Evolutionary conservation across 35 echinoderm and acorn worm species (phyloP).

Genomic region (Chiridota heheva): DNA sequence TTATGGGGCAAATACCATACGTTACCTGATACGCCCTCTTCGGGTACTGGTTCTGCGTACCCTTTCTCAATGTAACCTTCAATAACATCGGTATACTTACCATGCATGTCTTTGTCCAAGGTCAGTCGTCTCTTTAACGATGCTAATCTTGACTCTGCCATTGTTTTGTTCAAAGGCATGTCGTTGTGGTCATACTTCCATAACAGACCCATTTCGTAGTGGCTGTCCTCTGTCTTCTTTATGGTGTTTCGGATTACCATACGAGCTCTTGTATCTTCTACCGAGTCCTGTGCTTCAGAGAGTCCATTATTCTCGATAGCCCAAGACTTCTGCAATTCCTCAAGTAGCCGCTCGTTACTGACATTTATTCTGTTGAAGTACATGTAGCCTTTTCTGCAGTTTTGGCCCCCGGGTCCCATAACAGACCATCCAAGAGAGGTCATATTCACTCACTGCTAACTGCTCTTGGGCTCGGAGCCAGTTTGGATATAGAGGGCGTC

Average conservation of each 20-base stretch:
- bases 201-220: conserved; percentile 48
- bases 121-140: conserved; percentile 13
- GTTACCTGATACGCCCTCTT: neutral
- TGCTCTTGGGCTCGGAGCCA: too few relatives aligned
- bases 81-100: conserved; percentile 45
- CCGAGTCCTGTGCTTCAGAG: conserved; percentile 25
- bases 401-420: conserved; percentile 41
- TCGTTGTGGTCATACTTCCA: conserved; percentile 32
- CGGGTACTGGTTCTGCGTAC: conserved; percentile 34
- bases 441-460: too few relatives aligned
- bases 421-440: conserved; percentile 41
- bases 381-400: neutral
- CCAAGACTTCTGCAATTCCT: conserved; percentile 39
- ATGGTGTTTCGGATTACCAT: conserved; percentile 30
- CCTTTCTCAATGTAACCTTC: conserved; percentile 41
- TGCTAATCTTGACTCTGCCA: conserved; percentile 32
- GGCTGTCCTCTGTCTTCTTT: conserved; percentile 9
- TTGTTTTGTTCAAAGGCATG: conserved; percentile 24
- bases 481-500: too few relatives aligned
- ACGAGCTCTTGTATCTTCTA: conserved; percentile 46
- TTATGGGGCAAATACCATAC: conserved; percentile 56
- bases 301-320: conserved; percentile 48
- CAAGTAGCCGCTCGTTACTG: conserved; percentile 26
- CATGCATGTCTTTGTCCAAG: conserved; percentile 17
- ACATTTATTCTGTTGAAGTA: conserved; percentile 7